phyloP scores from a whole-genome alignment of 1,140 invertebrate species.

The Drosophila athabasca region DNA sequence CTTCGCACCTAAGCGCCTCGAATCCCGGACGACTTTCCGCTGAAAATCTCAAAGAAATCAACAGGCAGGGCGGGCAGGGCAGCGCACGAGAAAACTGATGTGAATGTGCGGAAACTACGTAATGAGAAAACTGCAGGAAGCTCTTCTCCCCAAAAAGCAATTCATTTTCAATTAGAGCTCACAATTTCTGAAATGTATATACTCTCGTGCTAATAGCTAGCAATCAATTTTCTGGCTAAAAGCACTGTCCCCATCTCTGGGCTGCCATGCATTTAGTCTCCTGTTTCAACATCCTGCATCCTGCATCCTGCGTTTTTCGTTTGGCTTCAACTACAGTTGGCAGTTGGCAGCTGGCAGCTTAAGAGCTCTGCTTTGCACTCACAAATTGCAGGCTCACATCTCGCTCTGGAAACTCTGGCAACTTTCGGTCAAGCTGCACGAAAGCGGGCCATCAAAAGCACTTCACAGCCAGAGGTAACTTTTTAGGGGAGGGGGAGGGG shows the following conservation, averaged over 20 bases:
- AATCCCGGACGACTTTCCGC: conserved; percentile 9
- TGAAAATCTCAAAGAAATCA: conserved; percentile 2
- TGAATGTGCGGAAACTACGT: background rate
- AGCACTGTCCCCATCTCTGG: conserved; percentile 15
- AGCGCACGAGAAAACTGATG: background rate
- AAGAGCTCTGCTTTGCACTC: conserved; percentile 20
- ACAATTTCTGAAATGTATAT: conserved; percentile 16
- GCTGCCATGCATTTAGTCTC: conserved; percentile 5
- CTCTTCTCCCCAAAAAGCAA: conserved; percentile 6
- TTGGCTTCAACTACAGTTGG: conserved; percentile 32
- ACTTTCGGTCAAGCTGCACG: background rate
- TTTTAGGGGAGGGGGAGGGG: background rate
- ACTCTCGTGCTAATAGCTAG: conserved; percentile 26
- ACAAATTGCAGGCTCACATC: conserved; percentile 27
- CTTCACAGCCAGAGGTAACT: background rate
- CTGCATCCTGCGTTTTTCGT: background rate
- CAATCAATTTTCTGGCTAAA: conserved; percentile 35
- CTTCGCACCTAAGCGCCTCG: conserved; percentile 24
- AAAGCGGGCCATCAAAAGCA: conserved; percentile 10
- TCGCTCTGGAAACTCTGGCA: conserved; percentile 1
- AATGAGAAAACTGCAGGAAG: background rate
- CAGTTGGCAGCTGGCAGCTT: conserved; percentile 27
- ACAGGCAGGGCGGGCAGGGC: conserved; percentile 2
- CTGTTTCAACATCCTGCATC: conserved; percentile 10
- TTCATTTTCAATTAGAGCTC: conserved; percentile 34